Percentiles rank a stretch among this genome's conserved stretches.
phyloP scores from a whole-genome alignment of 2,797 vertebrate genomes.

The Geotrypetes seraphini region DNA sequence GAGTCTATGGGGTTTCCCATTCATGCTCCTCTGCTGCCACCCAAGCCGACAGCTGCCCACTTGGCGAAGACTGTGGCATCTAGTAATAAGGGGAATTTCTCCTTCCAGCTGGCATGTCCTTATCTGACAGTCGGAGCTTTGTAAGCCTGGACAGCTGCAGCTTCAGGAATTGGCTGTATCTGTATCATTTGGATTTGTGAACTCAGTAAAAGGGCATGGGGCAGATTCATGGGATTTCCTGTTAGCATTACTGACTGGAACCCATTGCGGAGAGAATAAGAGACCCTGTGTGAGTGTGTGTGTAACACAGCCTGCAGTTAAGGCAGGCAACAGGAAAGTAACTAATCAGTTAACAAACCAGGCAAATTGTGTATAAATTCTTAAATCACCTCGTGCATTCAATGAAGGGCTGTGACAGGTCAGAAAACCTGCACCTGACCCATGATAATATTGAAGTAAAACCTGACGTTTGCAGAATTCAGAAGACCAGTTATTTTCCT shows the following conservation, averaged over 20 bases:
- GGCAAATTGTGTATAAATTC: too few relatives aligned
- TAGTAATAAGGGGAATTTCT: slow-evolving; percentile 67
- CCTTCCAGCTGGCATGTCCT: slow-evolving; percentile 77
- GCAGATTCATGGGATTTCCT: slow-evolving; percentile 61
- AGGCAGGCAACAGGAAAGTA: slow-evolving; percentile 15
- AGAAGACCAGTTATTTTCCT: too few relatives aligned
- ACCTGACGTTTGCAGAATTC: too few relatives aligned
- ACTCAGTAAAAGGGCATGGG: slow-evolving; percentile 52
- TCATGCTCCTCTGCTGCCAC: slow-evolving; percentile 47
- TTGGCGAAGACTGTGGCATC: slow-evolving; percentile 66
- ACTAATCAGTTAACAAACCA: not conserved
- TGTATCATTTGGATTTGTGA: slow-evolving; percentile 60
- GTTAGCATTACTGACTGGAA: slow-evolving; percentile 56
- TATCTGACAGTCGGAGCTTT: slow-evolving; percentile 77
- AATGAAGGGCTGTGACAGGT: too few relatives aligned
- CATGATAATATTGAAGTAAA: too few relatives aligned
- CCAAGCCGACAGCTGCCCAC: slow-evolving; percentile 70
- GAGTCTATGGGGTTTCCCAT: slow-evolving; percentile 32
- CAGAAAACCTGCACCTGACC: too few relatives aligned
- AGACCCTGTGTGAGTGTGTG: slow-evolving; percentile 13
- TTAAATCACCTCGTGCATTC: too few relatives aligned
- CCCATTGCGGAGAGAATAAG: slow-evolving; percentile 29
- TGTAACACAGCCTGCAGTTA: slow-evolving; percentile 13
- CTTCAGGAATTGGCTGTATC: slow-evolving; percentile 52
- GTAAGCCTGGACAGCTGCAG: slow-evolving; percentile 76